phyloP scores from a whole-genome alignment of 2,113 vertebrate genomes.

The Coturnix japonica region DNA sequence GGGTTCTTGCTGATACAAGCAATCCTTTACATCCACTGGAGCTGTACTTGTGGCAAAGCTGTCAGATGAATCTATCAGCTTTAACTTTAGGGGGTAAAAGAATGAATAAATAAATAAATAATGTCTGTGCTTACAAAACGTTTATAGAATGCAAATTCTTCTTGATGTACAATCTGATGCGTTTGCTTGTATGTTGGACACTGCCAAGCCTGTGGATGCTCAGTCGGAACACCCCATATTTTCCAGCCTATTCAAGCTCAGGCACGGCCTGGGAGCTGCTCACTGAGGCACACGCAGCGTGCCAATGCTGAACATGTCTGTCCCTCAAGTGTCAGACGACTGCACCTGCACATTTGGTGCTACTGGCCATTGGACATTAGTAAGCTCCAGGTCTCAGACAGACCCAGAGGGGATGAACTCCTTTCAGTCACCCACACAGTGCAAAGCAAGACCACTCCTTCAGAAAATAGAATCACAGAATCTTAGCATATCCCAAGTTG shows the following conservation, averaged over 20 bases:
- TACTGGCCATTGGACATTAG: neutral
- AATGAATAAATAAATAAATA: too few relatives aligned
- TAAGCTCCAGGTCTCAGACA: neutral
- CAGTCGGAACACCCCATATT: neutral
- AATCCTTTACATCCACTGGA: neutral
- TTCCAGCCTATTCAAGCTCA: neutral
- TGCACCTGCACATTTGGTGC: neutral
- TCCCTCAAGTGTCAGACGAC: neutral
- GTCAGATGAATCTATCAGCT: neutral
- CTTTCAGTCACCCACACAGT: neutral
- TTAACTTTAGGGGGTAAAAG: neutral
- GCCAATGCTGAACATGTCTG: fast-evolving
- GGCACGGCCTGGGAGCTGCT: neutral
- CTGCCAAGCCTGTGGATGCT: neutral
- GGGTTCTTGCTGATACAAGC: neutral
- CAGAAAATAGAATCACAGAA: neutral
- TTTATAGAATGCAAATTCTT: neutral
- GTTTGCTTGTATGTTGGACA: neutral
- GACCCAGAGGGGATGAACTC: neutral
- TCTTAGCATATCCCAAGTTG: too few relatives aligned
- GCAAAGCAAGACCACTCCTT: neutral
- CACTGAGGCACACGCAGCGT: fast-evolving
- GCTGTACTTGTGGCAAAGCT: neutral
- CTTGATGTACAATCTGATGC: neutral
- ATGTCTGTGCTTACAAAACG: neutral